Evolutionary conservation across 1,140 invertebrate genomes (phyloP).

Genomic region (Cotesia chilonis): DNA sequence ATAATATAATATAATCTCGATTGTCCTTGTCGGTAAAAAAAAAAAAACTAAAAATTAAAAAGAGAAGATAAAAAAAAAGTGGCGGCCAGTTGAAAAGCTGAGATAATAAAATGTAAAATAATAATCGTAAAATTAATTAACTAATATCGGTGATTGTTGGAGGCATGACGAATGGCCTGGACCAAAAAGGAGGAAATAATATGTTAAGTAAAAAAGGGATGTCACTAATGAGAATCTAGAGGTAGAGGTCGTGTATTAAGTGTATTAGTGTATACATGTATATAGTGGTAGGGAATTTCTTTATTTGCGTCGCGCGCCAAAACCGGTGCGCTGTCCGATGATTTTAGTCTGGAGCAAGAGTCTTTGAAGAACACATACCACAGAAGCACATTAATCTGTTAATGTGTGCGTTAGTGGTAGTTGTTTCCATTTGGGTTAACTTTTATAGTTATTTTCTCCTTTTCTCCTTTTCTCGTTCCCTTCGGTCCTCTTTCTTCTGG

Average conservation of each 20-base stretch:
- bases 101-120: neutral
- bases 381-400: constrained; percentile 19
- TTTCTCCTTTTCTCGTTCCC: too few relatives aligned
- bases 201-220: constrained; percentile 3
- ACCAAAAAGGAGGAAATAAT: neutral
- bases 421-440: too few relatives aligned
- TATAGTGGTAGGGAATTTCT: constrained; percentile 1
- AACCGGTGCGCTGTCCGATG: neutral
- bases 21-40: too few relatives aligned
- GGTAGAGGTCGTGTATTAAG: neutral
- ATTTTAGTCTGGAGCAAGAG: constrained; percentile 15
- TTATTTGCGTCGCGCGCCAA: constrained; percentile 20
- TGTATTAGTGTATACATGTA: too few relatives aligned
- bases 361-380: neutral
- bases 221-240: constrained; percentile 23
- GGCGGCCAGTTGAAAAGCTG: neutral
- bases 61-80: neutral
- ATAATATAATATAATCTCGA: too few relatives aligned
- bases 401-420: neutral
- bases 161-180: too few relatives aligned
- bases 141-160: too few relatives aligned
- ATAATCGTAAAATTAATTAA: neutral
- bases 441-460: too few relatives aligned
- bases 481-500: too few relatives aligned
- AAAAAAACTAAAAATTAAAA: too few relatives aligned